Conservation (phyloP, 2,888 invertebrate species). For the Perizoma affinitatum region DNA sequence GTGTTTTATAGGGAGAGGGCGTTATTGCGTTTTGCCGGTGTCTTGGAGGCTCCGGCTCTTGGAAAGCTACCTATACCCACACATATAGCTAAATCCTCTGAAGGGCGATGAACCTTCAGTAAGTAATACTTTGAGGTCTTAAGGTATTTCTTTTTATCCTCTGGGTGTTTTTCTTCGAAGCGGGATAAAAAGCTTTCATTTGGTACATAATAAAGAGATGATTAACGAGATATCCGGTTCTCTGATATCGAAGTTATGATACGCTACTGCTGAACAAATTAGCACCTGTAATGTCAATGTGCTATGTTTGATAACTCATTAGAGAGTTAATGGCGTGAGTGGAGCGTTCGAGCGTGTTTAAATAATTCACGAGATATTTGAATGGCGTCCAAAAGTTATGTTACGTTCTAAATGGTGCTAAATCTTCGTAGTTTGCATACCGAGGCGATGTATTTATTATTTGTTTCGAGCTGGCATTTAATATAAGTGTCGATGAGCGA, state of each 20-base stretch:
- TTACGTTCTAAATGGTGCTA: slow-evolving; percentile 57
- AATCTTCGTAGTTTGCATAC: slow-evolving; percentile 46
- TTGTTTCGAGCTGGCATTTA: slow-evolving; percentile 52
- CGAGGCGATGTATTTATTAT: slow-evolving; percentile 47
- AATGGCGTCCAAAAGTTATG: slow-evolving; percentile 64
- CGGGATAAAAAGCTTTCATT: slow-evolving; percentile 47
- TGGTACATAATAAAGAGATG: slow-evolving; percentile 40
- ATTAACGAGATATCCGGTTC: slow-evolving; percentile 42
- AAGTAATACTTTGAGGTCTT: slow-evolving; percentile 58
- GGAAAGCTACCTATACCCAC: slow-evolving; percentile 68
- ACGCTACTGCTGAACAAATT: slow-evolving; percentile 31
- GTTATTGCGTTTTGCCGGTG: slow-evolving; percentile 82
- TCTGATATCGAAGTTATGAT: slow-evolving; percentile 35
- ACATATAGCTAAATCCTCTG: slow-evolving; percentile 64
- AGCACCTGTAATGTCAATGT: slow-evolving; percentile 40
- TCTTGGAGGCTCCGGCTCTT: slow-evolving; percentile 73
- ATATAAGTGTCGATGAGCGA: slow-evolving; percentile 55
- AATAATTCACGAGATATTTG: slow-evolving; percentile 69
- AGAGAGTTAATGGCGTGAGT: slow-evolving; percentile 51
- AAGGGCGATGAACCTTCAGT: slow-evolving; percentile 64
- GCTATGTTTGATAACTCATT: slow-evolving; percentile 50
- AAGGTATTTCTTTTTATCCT: slow-evolving; percentile 59
- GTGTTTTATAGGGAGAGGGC: slow-evolving; percentile 83
- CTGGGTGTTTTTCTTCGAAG: slow-evolving; percentile 50
- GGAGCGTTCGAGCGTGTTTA: slow-evolving; percentile 50